These are phyloP conservation scores for Meliscaeva auricollis DNA, from an alignment of 2,888 invertebrate species.

Conservation along the genomic window DNA sequence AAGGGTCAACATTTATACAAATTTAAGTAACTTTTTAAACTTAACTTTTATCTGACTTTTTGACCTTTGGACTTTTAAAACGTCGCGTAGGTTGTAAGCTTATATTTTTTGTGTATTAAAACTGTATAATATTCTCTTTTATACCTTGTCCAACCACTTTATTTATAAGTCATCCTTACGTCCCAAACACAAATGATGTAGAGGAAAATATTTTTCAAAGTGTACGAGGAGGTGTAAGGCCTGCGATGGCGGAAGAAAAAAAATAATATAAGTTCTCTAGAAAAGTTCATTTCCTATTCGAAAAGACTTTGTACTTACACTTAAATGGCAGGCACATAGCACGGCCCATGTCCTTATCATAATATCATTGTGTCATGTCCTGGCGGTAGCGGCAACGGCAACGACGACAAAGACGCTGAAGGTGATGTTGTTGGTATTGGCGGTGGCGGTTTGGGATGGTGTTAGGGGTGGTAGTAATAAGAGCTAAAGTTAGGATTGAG, in stretches of 20 bases:
- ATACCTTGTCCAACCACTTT: no score
- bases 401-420: no score
- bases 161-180: no score
- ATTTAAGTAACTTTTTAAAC: no score
- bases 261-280: constrained; percentile 17
- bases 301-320: constrained; percentile 61
- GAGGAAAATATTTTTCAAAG: background rate
- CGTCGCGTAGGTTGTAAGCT: no score
- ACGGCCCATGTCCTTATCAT: constrained; percentile 71
- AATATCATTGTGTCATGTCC: constrained; percentile 60
- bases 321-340: constrained; percentile 46
- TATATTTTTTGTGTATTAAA: no score
- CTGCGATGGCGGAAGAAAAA: background rate
- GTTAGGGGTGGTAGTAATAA: background rate
- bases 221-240: background rate
- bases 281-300: constrained; percentile 65
- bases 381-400: background rate
- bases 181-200: background rate
- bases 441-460: background rate
- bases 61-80: no score
- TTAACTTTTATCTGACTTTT: no score
- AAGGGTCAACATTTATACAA: no score
- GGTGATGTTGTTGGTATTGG: background rate
- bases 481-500: constrained; percentile 4
- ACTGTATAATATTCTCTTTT: no score